phyloP scores from a whole-genome alignment of 2,888 invertebrate species.

The Mesoligia furuncula region DNA sequence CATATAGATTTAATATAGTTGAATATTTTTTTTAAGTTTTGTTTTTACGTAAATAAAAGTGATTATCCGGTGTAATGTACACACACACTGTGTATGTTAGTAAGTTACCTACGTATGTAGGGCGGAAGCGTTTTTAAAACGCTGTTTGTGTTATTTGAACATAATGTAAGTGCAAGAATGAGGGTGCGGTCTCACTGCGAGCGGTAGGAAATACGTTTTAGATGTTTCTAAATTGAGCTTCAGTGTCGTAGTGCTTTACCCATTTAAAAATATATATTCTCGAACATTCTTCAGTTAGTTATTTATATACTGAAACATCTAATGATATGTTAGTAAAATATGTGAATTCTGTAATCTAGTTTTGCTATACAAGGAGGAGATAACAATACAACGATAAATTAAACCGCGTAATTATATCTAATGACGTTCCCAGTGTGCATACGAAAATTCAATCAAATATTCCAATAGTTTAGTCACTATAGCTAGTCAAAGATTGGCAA shows the following conservation, averaged over 20 bases:
- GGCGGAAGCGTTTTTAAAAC: slow-evolving; percentile 71
- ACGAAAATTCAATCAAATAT: background rate
- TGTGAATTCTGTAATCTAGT: slow-evolving; percentile 14
- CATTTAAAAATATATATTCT: slow-evolving; percentile 14
- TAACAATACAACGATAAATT: background rate
- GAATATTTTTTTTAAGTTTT: slow-evolving; percentile 82
- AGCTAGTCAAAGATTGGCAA: background rate
- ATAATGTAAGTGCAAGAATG: slow-evolving; percentile 64
- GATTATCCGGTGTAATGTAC: slow-evolving; percentile 68
- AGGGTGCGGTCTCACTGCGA: slow-evolving; percentile 64
- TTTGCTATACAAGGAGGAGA: slow-evolving; percentile 17
- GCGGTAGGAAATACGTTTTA: slow-evolving; percentile 44
- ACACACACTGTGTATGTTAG: slow-evolving; percentile 70
- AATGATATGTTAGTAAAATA: slow-evolving; percentile 8
- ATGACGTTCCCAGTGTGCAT: background rate
- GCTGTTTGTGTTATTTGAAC: slow-evolving; percentile 60
- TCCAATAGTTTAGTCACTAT: background rate
- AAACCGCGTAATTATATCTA: background rate
- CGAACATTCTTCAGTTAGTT: slow-evolving; percentile 4
- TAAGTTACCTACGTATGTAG: slow-evolving; percentile 80
- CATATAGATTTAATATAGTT: slow-evolving; percentile 86
- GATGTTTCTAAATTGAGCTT: slow-evolving; percentile 57
- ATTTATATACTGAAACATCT: slow-evolving; percentile 9
- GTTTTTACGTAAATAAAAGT: slow-evolving; percentile 80
- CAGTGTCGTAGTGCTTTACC: slow-evolving; percentile 37